Conservation (phyloP, 2,113 vertebrate genomes). For the Donacobius atricapilla region DNA sequence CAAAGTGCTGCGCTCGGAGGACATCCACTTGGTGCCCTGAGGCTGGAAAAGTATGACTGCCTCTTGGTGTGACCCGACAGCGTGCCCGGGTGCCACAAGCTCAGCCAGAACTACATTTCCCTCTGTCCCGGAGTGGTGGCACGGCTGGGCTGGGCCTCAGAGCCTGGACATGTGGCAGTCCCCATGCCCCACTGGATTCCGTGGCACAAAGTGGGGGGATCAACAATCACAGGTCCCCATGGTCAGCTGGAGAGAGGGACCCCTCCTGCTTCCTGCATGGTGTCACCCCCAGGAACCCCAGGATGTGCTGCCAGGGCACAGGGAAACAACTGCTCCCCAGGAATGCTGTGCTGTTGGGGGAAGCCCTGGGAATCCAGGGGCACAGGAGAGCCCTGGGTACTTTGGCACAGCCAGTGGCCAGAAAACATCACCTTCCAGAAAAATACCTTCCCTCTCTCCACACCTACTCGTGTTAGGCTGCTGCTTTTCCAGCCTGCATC, state of each 20-base stretch:
- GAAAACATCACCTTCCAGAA: not conserved
- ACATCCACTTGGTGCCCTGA: slow-evolving; percentile 80
- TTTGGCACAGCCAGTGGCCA: not conserved
- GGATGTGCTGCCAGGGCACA: not conserved
- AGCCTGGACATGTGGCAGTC: not conserved
- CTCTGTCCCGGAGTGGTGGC: not conserved
- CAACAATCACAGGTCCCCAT: not conserved
- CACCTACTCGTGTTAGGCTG: not conserved
- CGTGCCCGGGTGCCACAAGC: accelerated
- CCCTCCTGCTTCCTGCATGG: not conserved
- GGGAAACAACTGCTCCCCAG: not conserved
- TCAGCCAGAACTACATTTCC: not conserved
- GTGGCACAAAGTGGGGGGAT: not conserved
- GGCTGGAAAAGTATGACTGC: not conserved
- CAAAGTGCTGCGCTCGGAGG: slow-evolving; percentile 89
- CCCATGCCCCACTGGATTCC: not conserved
- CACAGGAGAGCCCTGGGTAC: not conserved
- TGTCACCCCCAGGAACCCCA: not conserved
- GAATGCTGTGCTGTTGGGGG: not conserved
- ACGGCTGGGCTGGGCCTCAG: not conserved
- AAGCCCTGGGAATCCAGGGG: not conserved
- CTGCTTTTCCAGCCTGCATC: not conserved
- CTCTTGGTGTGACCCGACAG: not conserved
- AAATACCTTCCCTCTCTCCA: not conserved
- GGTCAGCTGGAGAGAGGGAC: not conserved